Base-by-base conservation (phyloP, 2,888 invertebrate species). In the Sinohyriopsis cumingii region DNA sequence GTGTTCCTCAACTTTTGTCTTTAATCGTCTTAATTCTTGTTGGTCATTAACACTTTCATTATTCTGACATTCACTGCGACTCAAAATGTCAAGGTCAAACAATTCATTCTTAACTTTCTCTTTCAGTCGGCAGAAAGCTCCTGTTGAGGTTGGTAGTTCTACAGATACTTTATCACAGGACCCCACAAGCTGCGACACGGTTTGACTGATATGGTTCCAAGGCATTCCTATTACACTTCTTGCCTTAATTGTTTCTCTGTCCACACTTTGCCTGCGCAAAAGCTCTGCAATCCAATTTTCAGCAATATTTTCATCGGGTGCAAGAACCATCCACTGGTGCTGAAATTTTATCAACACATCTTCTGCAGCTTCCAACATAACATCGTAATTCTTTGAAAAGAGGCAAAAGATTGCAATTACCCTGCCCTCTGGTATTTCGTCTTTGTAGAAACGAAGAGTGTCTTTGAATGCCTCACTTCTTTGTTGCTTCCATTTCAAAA, bases 331-430 rank as follows among this genome's bases (percentile, higher is more conserved):
- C 83, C 83, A 84, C 25, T 84, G 77, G 5, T 83, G 76, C 28
- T 73, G 74, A 63, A 83, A 80, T 20, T 69, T 77, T 6, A 73
- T 56, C 19, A 79, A 64, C 28, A 80, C 72, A 65, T 84, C 83
- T 45, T 82, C 81, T n/a, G 76, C 78, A 18, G 80, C 79, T 64
- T 82, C 82, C n/a, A 82, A 68, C 67, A 83, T 66, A 15, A 80
- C 77, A 19, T 75, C 75, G 57, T 73, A 77, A 55, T 81, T 72
- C 55, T 80, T 77, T 9, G 83, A 84, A 25, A 84, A 72, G 12
- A 84, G 71, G 22, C 78, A 68, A 64, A 84, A 77, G 20, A 84
- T 61, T n/a, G 82, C 67, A 54, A 81, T 64, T 12, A 78, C 82
- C 68, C 83, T 78, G 4, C 72, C 78, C 24, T 71, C 55, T 25